Conservation (phyloP, 2,888 invertebrate species). For the Lamproptera curius region DNA sequence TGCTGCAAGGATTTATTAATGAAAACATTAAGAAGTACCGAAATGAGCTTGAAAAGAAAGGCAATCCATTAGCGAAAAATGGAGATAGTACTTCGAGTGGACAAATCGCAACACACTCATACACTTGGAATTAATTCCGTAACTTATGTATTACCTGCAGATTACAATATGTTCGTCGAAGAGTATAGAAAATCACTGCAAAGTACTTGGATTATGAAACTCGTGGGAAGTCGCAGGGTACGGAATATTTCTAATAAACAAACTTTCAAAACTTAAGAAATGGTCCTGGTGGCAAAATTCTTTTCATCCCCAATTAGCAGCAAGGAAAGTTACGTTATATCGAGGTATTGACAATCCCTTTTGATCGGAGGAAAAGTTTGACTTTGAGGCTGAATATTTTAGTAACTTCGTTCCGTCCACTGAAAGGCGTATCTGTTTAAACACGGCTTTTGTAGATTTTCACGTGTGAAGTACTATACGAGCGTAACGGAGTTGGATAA, state of each 20-base stretch:
- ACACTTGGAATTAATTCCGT: conserved; percentile 95
- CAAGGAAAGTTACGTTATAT: conserved; percentile 96
- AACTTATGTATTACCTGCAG: conserved; percentile 95
- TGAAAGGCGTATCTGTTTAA: conserved; percentile 95
- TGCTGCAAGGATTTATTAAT: conserved; percentile 97
- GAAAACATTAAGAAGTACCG: conserved; percentile 97
- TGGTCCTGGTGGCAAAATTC: conserved; percentile 94
- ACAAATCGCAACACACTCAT: conserved; percentile 83
- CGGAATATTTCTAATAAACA: conserved; percentile 97
- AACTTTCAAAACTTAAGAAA: conserved; percentile 93
- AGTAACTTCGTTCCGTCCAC: conserved; percentile 94
- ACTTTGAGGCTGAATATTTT: conserved; percentile 94
- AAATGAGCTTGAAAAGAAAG: conserved; percentile 94
- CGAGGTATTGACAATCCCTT: conserved; percentile 95
- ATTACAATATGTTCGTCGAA: conserved; percentile 98
- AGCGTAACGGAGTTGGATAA: conserved; percentile 92
- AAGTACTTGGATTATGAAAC: conserved; percentile 99
- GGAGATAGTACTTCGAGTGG: conserved; percentile 74
- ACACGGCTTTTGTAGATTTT: conserved; percentile 96
- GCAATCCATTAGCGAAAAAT: conserved; percentile 89
- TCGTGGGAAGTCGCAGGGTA: conserved; percentile 95
- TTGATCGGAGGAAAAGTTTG: conserved; percentile 98
- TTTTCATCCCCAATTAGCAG: conserved; percentile 89
- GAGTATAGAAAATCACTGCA: conserved; percentile 96
- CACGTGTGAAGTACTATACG: conserved; percentile 95